Evolutionary conservation across 2,113 vertebrate genomes (phyloP).

Genomic region (Oreochromis tanganicae): DNA sequence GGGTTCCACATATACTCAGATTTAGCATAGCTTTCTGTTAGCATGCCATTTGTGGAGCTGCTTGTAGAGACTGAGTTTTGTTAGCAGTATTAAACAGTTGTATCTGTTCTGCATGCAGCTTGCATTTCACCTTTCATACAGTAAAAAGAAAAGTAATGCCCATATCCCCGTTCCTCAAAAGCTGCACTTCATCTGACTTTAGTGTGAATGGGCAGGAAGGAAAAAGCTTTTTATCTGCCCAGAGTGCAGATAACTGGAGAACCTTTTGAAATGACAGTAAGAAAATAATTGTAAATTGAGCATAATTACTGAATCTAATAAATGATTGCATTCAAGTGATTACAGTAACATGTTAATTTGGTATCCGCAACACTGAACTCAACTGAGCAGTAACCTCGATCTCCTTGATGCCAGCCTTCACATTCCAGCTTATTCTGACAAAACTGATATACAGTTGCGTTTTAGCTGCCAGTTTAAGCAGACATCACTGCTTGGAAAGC

Average conservation of each 20-base stretch:
- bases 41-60: neutral
- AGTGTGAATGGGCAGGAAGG: neutral
- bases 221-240: neutral
- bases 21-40: fast-evolving
- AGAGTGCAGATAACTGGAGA: neutral
- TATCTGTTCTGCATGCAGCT: neutral
- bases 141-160: neutral
- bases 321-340: neutral
- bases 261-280: neutral
- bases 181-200: neutral
- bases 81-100: neutral
- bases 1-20: neutral
- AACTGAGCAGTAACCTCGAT: neutral
- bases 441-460: neutral
- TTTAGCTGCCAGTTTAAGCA: neutral
- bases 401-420: neutral
- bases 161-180: fast-evolving
- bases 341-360: neutral
- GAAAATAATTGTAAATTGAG: neutral
- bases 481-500: neutral
- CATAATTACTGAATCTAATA: neutral
- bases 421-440: neutral
- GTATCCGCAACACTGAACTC: neutral
- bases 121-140: neutral
- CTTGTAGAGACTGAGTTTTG: neutral